Percentiles rank a stretch among this genome's conserved stretches.
Evolutionary conservation across 2,113 vertebrate species (phyloP).

Genomic region (Cyprinodon brontotheroides): DNA sequence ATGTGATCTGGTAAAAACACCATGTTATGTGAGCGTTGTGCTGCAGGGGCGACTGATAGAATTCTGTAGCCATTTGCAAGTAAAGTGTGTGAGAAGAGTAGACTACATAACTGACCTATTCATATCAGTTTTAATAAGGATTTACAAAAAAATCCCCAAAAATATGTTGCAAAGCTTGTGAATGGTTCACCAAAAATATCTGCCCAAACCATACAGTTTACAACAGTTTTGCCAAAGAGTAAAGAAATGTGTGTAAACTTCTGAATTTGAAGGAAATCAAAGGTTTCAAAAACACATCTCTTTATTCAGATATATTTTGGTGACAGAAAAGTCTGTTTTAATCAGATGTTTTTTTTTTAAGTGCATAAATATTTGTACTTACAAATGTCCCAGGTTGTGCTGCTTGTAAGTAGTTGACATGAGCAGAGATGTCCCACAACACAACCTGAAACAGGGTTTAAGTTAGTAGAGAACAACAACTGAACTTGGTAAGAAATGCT

Average conservation of each 20-base stretch:
- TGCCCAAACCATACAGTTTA: not conserved
- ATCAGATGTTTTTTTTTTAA: too few relatives aligned
- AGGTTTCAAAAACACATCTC: not conserved
- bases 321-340: too few relatives aligned
- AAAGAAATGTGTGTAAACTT: not conserved
- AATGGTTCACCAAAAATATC: not conserved
- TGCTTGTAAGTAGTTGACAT: constrained; percentile 76
- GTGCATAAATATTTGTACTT: constrained; percentile 40
- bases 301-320: not conserved
- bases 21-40: too few relatives aligned
- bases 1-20: too few relatives aligned
- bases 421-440: constrained; percentile 89
- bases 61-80: too few relatives aligned
- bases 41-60: too few relatives aligned
- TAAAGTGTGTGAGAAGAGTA: too few relatives aligned
- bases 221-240: not conserved
- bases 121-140: too few relatives aligned
- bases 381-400: constrained; percentile 63
- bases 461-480: constrained; percentile 1
- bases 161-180: not conserved
- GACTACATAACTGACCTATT: too few relatives aligned
- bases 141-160: too few relatives aligned
- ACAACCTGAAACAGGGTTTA: constrained; percentile 77
- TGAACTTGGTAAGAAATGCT: not conserved
- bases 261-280: not conserved